Base-by-base conservation (phyloP, 1,140 invertebrate species). In the Achroia grisella region DNA sequence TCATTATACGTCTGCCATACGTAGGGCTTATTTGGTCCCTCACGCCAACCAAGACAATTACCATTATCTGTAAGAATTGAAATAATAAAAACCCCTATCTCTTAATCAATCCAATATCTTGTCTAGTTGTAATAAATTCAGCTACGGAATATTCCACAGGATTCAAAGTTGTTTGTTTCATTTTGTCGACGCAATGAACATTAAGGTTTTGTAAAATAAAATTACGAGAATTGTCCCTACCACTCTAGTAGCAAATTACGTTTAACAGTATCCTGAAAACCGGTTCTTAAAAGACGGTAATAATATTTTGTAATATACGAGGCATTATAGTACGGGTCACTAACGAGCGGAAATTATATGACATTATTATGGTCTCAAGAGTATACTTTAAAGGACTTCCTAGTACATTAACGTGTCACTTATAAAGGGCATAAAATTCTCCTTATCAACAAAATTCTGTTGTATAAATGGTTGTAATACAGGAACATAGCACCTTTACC, bases 1-100 rank as follows among this genome's bases (percentile, higher is more conserved):
- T 98, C 95, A 83, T 98, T 96, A 86, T 98, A 99, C 65, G 93
- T 93, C 35, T 98, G 89, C 96, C 97, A 99, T 76, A 93, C 89
- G 74, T 96, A 98, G 0, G 93, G 93, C 77, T 92, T 93, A 43
- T 88, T 91, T 45, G 93, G 90, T 17, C 90, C 91, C 55, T 97
- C 95, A 42, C 96, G 89, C 93, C 94, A 97, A 39, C 97, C 97
- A 46, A 98, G 88, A 83, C 96, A 98, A 35, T 91, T 93, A 35
- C 96, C 95, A 89, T 98, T 97, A 87, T 96, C 93, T 95, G 75
- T 28, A 80, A 57, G 53, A 55, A 58, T 57, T 36, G 39, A 53
- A 39, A 43, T 40, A 51, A 23, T 23, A 23, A 2, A 23, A 23
- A 23, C 2, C 6, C 2, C 6, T 23, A 23, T 23, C 37, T 44